phyloP scores from a whole-genome alignment of 2,888 invertebrate species.

The Thera obeliscata region DNA sequence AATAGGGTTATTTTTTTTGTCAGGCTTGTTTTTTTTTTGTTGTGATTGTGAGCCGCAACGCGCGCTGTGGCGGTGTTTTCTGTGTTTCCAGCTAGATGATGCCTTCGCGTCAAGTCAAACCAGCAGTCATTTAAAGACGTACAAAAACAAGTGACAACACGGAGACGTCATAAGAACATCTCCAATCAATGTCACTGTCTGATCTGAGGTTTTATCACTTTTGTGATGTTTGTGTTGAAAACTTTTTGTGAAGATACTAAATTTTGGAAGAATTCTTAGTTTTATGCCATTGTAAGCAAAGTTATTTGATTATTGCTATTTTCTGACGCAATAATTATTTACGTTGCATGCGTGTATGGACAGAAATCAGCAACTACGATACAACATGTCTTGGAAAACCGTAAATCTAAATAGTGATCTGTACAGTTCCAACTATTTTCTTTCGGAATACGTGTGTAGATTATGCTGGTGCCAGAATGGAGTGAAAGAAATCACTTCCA shows the following conservation, averaged over 20 bases:
- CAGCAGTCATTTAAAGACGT: too few relatives aligned
- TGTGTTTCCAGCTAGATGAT: neutral
- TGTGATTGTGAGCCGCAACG: neutral
- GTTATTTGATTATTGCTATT: too few relatives aligned
- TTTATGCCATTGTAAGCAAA: too few relatives aligned
- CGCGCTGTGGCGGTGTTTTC: neutral
- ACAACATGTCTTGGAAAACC: conserved; percentile 46
- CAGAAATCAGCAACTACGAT: neutral
- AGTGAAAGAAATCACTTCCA: conserved; percentile 47
- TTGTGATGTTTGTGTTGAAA: too few relatives aligned
- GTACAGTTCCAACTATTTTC: conserved; percentile 67
- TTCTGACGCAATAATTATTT: neutral
- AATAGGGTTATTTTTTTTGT: conserved; percentile 42
- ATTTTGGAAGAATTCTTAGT: too few relatives aligned
- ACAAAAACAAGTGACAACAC: too few relatives aligned
- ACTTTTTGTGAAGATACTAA: too few relatives aligned
- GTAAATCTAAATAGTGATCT: conserved; percentile 45
- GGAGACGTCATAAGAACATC: too few relatives aligned
- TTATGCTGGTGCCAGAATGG: conserved; percentile 68
- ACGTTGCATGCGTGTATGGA: too few relatives aligned
- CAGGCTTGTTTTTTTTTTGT: neutral
- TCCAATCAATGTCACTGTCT: too few relatives aligned
- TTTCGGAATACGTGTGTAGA: conserved; percentile 64
- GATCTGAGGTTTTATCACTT: too few relatives aligned
- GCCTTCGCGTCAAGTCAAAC: too few relatives aligned